A percentile compares a stretch with the other conserved stretches of the same genome.
Evolutionary conservation across 2,888 invertebrate species (phyloP).

Genomic region (Julus scanicus): DNA sequence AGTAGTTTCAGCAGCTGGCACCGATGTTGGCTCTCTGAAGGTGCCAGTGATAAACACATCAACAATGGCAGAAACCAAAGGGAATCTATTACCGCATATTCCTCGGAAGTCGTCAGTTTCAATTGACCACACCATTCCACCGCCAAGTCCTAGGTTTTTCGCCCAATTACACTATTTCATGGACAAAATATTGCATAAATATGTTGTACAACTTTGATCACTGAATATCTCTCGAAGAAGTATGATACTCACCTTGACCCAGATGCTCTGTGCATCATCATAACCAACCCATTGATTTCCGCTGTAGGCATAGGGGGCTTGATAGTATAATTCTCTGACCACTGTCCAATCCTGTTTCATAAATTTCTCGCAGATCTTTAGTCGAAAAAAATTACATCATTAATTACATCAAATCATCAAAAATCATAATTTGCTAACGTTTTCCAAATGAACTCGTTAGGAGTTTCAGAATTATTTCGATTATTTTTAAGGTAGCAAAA

Average conservation of each 20-base stretch:
- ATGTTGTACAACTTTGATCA: neutral
- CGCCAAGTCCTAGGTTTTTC: slow-evolving; percentile 75
- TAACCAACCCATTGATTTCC: slow-evolving; percentile 74
- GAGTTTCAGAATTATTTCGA: no score
- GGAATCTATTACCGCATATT: slow-evolving; percentile 68
- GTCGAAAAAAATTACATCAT: neutral
- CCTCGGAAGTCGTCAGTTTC: slow-evolving; percentile 89
- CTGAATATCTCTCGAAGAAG: neutral
- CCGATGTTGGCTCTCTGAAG: neutral
- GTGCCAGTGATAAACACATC: neutral
- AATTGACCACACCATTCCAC: slow-evolving; percentile 89
- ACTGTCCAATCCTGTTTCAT: slow-evolving; percentile 63
- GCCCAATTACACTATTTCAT: slow-evolving; percentile 70
- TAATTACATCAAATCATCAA: neutral
- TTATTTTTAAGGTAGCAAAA: no score
- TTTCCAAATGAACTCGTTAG: neutral
- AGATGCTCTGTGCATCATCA: slow-evolving; percentile 80
- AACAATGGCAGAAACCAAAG: slow-evolving; percentile 62
- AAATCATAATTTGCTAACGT: neutral
- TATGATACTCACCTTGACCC: slow-evolving; percentile 73
- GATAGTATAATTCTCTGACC: slow-evolving; percentile 60
- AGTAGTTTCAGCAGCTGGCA: neutral
- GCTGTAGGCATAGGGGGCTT: slow-evolving; percentile 74
- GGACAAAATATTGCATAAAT: neutral
- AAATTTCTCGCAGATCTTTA: slow-evolving; percentile 75